Evolutionary conservation across 2,888 invertebrate genomes (phyloP).

Genomic region (Drosophila quinaria): DNA sequence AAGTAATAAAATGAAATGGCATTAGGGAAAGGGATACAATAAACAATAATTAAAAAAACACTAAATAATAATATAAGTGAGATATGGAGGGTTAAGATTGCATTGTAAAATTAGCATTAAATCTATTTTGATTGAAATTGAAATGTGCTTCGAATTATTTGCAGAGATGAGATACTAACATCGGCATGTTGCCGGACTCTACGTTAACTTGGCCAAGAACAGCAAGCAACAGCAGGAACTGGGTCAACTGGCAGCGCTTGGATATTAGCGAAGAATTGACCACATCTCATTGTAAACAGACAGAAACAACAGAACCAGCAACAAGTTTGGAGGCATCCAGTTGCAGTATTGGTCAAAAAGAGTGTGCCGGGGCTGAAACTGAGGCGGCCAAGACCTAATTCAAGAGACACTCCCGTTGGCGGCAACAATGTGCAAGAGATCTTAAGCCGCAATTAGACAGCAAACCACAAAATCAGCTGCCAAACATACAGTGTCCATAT

Average conservation of each 20-base stretch:
- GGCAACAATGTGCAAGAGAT: conserved; percentile 7
- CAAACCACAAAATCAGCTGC: background rate
- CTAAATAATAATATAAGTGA: no score
- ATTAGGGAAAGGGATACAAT: no score
- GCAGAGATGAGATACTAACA: conserved; percentile 29
- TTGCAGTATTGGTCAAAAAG: background rate
- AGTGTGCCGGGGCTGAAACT: background rate
- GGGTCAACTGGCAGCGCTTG: conserved; percentile 13
- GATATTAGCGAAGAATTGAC: conserved; percentile 1
- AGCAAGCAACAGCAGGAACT: conserved; percentile 20
- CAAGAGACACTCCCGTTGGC: conserved; percentile 26
- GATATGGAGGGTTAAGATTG: no score
- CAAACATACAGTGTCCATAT: conserved; percentile 2
- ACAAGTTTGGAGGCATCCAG: background rate
- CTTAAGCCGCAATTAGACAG: background rate
- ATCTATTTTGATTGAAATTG: background rate
- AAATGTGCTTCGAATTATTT: conserved; percentile 14
- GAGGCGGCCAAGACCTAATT: background rate
- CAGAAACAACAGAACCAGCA: background rate
- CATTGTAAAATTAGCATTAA: no score
- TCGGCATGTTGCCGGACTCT: conserved; percentile 49
- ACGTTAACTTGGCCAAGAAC: conserved; percentile 22
- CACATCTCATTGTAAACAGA: background rate
- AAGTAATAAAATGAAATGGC: no score
- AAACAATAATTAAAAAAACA: no score